Base-by-base conservation (phyloP, 92 coral and sea anemone genomes). In the Parazoanthus swiftii region DNA sequence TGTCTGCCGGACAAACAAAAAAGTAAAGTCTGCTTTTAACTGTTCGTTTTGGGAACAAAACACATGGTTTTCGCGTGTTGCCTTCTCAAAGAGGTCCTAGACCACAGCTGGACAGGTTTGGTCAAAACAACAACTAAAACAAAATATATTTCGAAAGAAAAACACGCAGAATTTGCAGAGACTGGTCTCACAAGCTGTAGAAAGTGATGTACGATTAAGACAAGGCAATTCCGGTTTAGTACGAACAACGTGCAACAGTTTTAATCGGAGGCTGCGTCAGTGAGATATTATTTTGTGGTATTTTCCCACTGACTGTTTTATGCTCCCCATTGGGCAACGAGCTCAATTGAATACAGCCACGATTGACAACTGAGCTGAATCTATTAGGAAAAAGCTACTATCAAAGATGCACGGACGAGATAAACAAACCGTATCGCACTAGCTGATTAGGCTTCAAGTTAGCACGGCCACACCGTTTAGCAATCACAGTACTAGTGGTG, bases 321-420 rank as follows among this genome's bases (percentile, higher is more conserved):
- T 72, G 56, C 65, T 42, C 67, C 43, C 66, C 14, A 84, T 68
- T 23, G 67, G 79, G 77, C 68, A 84, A 84, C 43, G 23, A 46
- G 13, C 37, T 70, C 25, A 0, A 46, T 21, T 33, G 79, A 46
- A 71, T 44, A 56, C 15, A 71, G 33, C 35, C 33, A 58, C 71
- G 43, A 42, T n/a, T 35, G 38, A 20, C 85, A 56, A 80, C 15
- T 54, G 36, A 16, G 70, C 25, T 80, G 29, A 59, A 58, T 54
- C 16, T 15, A 54, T 26, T 71, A n/a, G 33, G 42, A 44, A 71
- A 67, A 44, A 71, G 39, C 39, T 46, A 26, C 77, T 35, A 18
- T 16, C 25, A 43, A 84, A 20, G 21, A 65, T 43, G 79, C 15
- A 51, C 29, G 9, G 6, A 33, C 23, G 48, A 29, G 35, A 63